A percentile compares a stretch with the other conserved stretches of the same genome.
Evolutionary conservation across 2,113 vertebrate species (phyloP).

Genomic region (Micromys minutus): DNA sequence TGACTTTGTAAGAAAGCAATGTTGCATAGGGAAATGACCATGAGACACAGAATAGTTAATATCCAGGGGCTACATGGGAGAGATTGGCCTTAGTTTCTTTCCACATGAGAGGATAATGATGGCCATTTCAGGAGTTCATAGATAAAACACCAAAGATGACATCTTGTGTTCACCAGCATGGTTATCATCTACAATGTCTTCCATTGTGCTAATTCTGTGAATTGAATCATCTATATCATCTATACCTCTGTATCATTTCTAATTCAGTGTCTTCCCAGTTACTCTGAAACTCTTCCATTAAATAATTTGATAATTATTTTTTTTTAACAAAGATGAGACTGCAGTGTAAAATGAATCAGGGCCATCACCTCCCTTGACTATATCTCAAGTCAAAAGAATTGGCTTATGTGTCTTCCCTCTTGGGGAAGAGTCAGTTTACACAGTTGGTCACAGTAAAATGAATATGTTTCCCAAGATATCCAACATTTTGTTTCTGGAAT

Average conservation of each 20-base stretch:
- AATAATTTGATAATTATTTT: background rate
- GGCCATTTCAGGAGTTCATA: constrained; percentile 20
- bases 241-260: background rate
- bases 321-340: background rate
- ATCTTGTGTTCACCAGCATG: background rate
- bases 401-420: background rate
- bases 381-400: constrained; percentile 18
- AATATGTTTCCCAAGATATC: background rate
- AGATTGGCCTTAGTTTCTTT: background rate
- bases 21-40: background rate
- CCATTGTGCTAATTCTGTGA: background rate
- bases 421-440: background rate
- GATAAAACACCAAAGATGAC: background rate
- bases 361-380: background rate
- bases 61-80: background rate
- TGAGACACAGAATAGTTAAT: background rate
- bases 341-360: background rate
- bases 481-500: background rate
- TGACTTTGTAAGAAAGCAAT: background rate
- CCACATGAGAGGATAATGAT: background rate
- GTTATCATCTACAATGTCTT: background rate
- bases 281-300: background rate
- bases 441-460: constrained; percentile 35
- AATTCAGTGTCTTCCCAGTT: constrained; percentile 1
- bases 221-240: background rate